These are phyloP conservation scores for Scrobipalpa atriplicella DNA, from an alignment of 2,888 invertebrate genomes.

Conservation along the genomic window DNA sequence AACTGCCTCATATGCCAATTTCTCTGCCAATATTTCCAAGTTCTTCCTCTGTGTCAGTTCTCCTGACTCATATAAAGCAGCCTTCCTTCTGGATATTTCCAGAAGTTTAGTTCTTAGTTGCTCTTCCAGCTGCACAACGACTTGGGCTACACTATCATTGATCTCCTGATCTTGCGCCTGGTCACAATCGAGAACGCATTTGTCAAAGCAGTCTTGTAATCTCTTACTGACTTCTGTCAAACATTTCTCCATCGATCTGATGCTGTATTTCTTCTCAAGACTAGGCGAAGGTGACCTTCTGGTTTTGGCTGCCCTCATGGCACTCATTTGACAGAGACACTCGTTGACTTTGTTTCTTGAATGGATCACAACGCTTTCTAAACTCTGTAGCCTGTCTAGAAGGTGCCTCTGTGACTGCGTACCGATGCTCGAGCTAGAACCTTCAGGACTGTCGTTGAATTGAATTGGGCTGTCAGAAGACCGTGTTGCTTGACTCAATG, in stretches of 20 bases:
- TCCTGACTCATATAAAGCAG: conserved; percentile 85
- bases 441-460: conserved; percentile 53
- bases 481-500: conserved; percentile 71
- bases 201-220: conserved; percentile 83
- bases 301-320: conserved; percentile 84
- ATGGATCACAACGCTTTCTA: conserved; percentile 84
- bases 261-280: conserved; percentile 85
- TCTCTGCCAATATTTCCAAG: conserved; percentile 89
- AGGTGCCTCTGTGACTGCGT: conserved; percentile 81
- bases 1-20: conserved; percentile 91
- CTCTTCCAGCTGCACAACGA: conserved; percentile 85
- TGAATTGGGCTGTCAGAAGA: conserved; percentile 62
- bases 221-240: conserved; percentile 84
- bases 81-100: conserved; percentile 86
- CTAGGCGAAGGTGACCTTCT: conserved; percentile 85
- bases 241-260: conserved; percentile 85
- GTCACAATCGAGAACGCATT: conserved; percentile 81
- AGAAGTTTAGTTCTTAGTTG: conserved; percentile 86
- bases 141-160: conserved; percentile 81
- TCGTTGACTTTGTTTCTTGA: conserved; percentile 87
- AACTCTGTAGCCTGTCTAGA: conserved; percentile 82
- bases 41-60: conserved; percentile 86
- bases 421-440: conserved; percentile 56
- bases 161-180: conserved; percentile 54
- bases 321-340: conserved; percentile 85